phyloP scores from a whole-genome alignment of 2,113 vertebrate genomes.

The Canis aureus region DNA sequence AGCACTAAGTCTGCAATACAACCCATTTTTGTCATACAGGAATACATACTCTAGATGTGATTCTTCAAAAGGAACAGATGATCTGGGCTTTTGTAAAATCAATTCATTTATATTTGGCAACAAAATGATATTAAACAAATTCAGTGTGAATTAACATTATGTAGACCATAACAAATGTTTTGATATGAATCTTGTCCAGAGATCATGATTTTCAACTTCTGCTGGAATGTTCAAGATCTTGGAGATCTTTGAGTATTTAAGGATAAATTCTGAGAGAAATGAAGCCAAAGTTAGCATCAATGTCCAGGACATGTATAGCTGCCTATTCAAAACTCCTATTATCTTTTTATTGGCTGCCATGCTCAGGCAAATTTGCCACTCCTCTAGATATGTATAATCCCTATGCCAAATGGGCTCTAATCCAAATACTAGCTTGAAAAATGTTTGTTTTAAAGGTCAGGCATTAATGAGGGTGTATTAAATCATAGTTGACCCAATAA shows the following conservation, averaged over 20 bases:
- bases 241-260: background rate
- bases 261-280: background rate
- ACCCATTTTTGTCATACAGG: background rate
- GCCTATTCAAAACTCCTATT: background rate
- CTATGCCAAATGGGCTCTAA: background rate
- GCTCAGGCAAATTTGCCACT: background rate
- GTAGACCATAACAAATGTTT: background rate
- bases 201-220: background rate
- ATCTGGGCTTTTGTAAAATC: background rate
- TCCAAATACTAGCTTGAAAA: constrained; percentile 11
- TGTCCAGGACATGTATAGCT: background rate
- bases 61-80: background rate
- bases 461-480: background rate
- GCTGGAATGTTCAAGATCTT: background rate
- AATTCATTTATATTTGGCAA: background rate
- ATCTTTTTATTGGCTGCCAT: background rate
- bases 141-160: background rate
- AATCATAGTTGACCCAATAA: background rate
- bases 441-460: constrained; percentile 43
- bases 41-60: background rate
- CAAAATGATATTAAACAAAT: background rate
- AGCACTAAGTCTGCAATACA: background rate
- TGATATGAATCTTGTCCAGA: background rate
- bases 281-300: background rate
- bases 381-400: background rate